These are phyloP conservation scores for Xylocampa areola DNA, from an alignment of 2,888 invertebrate genomes.

Conservation along the genomic window DNA sequence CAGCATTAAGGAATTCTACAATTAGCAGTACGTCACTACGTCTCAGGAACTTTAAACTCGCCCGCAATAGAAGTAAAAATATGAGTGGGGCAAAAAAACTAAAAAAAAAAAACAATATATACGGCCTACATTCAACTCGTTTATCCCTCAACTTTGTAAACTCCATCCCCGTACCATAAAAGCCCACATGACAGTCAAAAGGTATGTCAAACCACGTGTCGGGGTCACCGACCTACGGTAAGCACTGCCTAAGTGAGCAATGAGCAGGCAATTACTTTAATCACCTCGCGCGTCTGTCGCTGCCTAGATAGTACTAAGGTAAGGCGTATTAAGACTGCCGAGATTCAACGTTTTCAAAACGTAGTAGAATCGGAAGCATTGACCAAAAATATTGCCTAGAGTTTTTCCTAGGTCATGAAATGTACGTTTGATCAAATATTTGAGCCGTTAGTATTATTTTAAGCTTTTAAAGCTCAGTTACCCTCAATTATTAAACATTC, in stretches of 20 bases:
- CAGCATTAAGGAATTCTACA: too few relatives aligned
- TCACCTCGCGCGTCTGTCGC: slow-evolving; percentile 74
- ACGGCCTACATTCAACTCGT: neutral
- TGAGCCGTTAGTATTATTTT: too few relatives aligned
- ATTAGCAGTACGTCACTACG: too few relatives aligned
- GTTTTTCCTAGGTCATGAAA: too few relatives aligned
- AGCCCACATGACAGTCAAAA: slow-evolving; percentile 18
- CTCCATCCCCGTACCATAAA: slow-evolving; percentile 1
- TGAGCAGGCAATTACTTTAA: slow-evolving; percentile 81
- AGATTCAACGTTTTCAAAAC: slow-evolving; percentile 25
- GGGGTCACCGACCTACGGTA: slow-evolving; percentile 64
- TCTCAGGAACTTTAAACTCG: too few relatives aligned
- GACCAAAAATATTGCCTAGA: too few relatives aligned
- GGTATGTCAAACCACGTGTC: slow-evolving; percentile 53
- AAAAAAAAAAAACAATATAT: neutral
- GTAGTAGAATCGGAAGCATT: neutral
- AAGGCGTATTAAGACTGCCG: slow-evolving; percentile 50
- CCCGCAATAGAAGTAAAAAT: too few relatives aligned
- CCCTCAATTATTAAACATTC: too few relatives aligned
- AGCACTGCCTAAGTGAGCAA: slow-evolving; percentile 67
- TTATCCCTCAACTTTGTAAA: neutral
- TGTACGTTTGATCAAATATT: too few relatives aligned
- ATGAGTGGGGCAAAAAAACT: too few relatives aligned
- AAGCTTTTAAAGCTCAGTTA: too few relatives aligned
- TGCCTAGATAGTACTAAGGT: slow-evolving; percentile 68